A percentile compares a stretch with the other conserved stretches of the same genome.
Evolutionary conservation across 2,888 invertebrate species (phyloP).

Genomic region (Heteropelma amictum): DNA sequence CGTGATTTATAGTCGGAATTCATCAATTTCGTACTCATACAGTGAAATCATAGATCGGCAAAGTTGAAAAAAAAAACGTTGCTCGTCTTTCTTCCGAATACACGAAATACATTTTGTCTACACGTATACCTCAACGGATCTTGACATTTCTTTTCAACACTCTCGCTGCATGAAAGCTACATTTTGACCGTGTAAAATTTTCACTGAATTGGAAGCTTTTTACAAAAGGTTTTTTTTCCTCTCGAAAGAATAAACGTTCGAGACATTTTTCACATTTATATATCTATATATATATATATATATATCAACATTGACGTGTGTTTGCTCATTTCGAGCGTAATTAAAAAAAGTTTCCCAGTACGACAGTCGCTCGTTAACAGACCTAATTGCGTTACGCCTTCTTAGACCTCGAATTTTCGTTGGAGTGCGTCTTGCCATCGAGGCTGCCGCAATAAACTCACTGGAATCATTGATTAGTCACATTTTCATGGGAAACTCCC

Average conservation of each 20-base stretch:
- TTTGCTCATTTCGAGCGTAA: not conserved
- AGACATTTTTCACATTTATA: too few species aligned
- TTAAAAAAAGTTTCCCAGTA: slow-evolving; percentile 9
- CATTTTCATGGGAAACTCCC: slow-evolving; percentile 21
- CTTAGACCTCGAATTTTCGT: slow-evolving; percentile 69
- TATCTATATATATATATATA: too few species aligned
- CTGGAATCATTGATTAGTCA: slow-evolving; percentile 65
- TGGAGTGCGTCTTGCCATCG: slow-evolving; percentile 57
- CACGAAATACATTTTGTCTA: too few species aligned
- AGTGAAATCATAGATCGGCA: not conserved
- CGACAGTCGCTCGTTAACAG: slow-evolving; percentile 61
- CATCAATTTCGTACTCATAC: slow-evolving; percentile 9
- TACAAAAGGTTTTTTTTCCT: not conserved
- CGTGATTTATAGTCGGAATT: slow-evolving; percentile 24
- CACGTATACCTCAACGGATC: too few species aligned
- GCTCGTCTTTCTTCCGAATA: not conserved
- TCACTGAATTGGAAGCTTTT: too few species aligned
- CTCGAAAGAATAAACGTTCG: too few species aligned
- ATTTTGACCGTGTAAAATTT: too few species aligned
- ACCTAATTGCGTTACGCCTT: slow-evolving; percentile 75
- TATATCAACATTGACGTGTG: too few species aligned
- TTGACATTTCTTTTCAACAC: too few species aligned
- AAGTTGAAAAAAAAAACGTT: not conserved
- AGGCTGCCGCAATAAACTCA: slow-evolving; percentile 66
- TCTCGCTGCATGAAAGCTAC: too few species aligned